Base-by-base conservation (phyloP, 2,113 vertebrate species). In the Psilopsiagon aymara region DNA sequence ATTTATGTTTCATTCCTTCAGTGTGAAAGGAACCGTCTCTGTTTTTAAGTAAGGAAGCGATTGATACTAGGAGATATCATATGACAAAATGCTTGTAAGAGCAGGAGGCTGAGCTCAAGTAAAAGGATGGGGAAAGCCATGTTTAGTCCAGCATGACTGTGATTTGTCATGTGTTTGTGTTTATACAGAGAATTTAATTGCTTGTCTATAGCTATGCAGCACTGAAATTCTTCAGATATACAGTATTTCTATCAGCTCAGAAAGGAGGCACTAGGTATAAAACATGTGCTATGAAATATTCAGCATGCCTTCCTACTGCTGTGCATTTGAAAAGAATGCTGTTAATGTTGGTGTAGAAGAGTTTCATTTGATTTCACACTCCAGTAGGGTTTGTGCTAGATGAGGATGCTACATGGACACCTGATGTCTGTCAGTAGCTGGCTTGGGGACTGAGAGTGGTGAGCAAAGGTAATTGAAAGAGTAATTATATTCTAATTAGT, bases 401-500 rank as follows among this genome's bases (percentile, higher is more conserved):
- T 77, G 71, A 92, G 81, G 63, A 75, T 67, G 79, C 88, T 52
- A 62, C 43, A 43, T 7, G 49, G 77, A 85, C 88, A 84, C 79
- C 85, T 92, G 93, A 85, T 95, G 39, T 17, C 95, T 90, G 82
- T 93, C 92, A 90, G 86, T 39, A 90, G 79, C 91, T 93, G 81
- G 82, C 82, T 89, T 79, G 46, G 77, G 63, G 73, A 90, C 49
- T 19, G 35, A n/a, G 55, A 71, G 52, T 86, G 74, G 76, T 73
- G 64, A 88, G 60, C 70, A 77, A 95, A 83, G 71, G 85, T 88
- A 92, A 88, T 80, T 90, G 73, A 88, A 92, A 93, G 79, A 86
- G 53, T 82, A 94, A 96, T 92, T 90, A 91, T 73, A 92, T 91
- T 94, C 86, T 49, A 86, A 85, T 92, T 87, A 92, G 88, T 79